Evolutionary conservation across 2,888 invertebrate species (phyloP).

Genomic region (Phaedon cochleariae): DNA sequence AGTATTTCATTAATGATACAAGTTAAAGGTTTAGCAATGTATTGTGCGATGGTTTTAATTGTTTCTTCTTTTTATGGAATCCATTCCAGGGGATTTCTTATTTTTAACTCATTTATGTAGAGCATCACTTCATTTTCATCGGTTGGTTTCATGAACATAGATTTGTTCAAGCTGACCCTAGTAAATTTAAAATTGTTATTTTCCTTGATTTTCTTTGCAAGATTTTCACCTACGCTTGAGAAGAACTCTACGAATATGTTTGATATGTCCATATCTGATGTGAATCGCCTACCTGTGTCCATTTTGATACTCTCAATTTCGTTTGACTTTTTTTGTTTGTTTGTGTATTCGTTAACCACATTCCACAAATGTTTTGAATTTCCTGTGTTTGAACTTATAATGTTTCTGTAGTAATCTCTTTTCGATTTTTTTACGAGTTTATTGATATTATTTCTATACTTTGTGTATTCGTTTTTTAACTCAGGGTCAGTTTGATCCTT

Average conservation of each 20-base stretch:
- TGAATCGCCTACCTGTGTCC: not conserved
- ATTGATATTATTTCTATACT: conserved; percentile 4
- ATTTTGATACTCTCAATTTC: not conserved
- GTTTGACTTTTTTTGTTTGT: not conserved
- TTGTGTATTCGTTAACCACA: not conserved
- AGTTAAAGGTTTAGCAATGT: not conserved
- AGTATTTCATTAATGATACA: not conserved
- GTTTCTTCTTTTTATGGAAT: not conserved
- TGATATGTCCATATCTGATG: not conserved
- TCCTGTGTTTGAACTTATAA: not conserved
- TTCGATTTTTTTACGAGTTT: not conserved
- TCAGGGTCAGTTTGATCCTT: not conserved
- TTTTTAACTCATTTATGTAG: not conserved
- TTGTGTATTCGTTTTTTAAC: not conserved
- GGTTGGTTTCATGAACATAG: not conserved
- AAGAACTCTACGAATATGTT: conserved; percentile 1
- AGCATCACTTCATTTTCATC: not conserved
- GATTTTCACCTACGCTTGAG: not conserved
- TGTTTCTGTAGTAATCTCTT: not conserved
- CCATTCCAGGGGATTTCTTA: not conserved
- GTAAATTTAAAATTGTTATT: not conserved
- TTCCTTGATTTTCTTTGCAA: conserved; percentile 5
- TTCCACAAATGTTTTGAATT: not conserved
- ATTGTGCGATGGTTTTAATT: not conserved
- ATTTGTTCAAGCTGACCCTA: not conserved